Conservation (phyloP, 2,113 vertebrate genomes). For the Microtus ochrogaster region DNA sequence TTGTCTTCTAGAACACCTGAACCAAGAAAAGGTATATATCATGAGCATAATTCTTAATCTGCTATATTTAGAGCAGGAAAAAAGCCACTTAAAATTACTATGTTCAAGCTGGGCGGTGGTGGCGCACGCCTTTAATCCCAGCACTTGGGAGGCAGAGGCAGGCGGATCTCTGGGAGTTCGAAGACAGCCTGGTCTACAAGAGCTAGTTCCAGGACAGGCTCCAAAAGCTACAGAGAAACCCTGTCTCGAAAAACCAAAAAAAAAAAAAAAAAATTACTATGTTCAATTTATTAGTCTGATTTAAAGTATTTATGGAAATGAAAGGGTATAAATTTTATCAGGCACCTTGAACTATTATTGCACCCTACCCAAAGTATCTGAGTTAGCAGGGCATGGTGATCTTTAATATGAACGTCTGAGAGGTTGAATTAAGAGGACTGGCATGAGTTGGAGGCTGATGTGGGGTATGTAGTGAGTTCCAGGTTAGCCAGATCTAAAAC, state of each 20-base stretch:
- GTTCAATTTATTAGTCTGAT: slow-evolving; percentile 17
- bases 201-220: too few species aligned
- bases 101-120: too few species aligned
- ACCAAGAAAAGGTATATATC: background rate
- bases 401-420: background rate
- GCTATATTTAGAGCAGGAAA: background rate
- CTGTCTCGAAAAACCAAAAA: too few species aligned
- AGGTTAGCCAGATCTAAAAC: background rate
- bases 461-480: background rate
- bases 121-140: too few species aligned
- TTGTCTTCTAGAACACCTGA: slow-evolving; percentile 7
- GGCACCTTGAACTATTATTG: background rate
- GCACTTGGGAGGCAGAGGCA: too few species aligned
- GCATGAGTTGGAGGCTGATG: background rate
- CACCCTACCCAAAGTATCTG: background rate
- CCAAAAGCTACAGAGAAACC: too few species aligned
- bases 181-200: too few species aligned
- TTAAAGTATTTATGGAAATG: slow-evolving; percentile 30
- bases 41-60: background rate
- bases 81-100: background rate
- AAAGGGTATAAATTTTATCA: slow-evolving; percentile 19
- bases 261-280: background rate
- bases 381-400: background rate
- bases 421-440: background rate
- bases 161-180: too few species aligned